A percentile compares a stretch with the other conserved stretches of the same genome.
Conservation (phyloP, 2,888 invertebrate genomes). For the Nowickia ferox region DNA sequence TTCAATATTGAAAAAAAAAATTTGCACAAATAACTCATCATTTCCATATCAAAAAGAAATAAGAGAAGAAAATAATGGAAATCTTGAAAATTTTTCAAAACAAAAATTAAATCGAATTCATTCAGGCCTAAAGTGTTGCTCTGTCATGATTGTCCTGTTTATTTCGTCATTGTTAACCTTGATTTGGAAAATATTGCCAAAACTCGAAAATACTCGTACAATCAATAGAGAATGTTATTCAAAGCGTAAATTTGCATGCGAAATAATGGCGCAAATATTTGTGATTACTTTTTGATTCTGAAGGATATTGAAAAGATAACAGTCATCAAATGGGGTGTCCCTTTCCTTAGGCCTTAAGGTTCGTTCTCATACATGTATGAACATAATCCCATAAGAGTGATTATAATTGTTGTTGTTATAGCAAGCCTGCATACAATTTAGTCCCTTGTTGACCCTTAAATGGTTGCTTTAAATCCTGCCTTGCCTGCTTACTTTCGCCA, state of each 20-base stretch:
- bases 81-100: conserved; percentile 10
- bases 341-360: conserved; percentile 17
- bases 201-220: conserved; percentile 55
- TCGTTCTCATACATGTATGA: conserved; percentile 29
- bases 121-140: conserved; percentile 71
- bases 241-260: conserved; percentile 63
- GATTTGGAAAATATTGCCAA: conserved; percentile 69
- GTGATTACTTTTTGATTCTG: neutral
- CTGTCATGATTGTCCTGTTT: conserved; percentile 67
- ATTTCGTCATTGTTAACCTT: conserved; percentile 62
- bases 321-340: conserved; percentile 58
- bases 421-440: conserved; percentile 7
- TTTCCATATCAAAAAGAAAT: conserved; percentile 57
- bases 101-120: conserved; percentile 55
- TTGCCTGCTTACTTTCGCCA: conserved; percentile 12
- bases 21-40: conserved; percentile 54
- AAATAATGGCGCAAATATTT: conserved; percentile 26
- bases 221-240: conserved; percentile 38
- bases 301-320: conserved; percentile 56
- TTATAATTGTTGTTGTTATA: conserved; percentile 17
- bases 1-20: conserved; percentile 33
- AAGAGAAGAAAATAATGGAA: conserved; percentile 21
- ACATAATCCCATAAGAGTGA: conserved; percentile 63
- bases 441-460: conserved; percentile 71
- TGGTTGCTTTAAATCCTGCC: conserved; percentile 27